Conservation (phyloP, 1,140 invertebrate genomes). For the Sinonovacula constricta region DNA sequence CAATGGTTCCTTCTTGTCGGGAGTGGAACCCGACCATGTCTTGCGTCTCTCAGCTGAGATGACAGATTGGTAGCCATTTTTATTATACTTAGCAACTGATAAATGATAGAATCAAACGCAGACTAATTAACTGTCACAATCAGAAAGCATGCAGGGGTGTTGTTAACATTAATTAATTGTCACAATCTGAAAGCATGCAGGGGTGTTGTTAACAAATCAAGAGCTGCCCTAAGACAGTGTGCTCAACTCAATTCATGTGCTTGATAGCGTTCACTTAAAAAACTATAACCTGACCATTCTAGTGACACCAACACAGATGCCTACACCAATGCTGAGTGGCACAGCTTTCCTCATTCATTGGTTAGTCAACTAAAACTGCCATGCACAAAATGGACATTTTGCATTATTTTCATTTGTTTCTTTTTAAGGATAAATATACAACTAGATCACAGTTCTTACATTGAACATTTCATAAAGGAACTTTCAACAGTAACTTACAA, state of each 20-base stretch:
- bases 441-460: background rate
- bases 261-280: no score
- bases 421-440: background rate
- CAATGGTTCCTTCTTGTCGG: background rate
- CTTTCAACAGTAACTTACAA: no score
- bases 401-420: background rate
- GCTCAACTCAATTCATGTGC: no score
- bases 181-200: background rate
- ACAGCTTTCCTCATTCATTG: no score
- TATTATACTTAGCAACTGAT: background rate
- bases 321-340: no score
- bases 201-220: no score
- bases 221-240: no score
- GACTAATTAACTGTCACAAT: background rate
- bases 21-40: constrained; percentile 44
- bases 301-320: no score
- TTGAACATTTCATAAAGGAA: background rate
- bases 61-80: no score
- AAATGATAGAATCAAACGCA: background rate
- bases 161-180: background rate
- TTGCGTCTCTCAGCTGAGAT: constrained; percentile 47
- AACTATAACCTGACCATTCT: no score
- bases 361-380: no score
- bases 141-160: background rate
- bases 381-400: background rate